Percentiles rank a stretch among this genome's conserved stretches.
Evolutionary conservation across 1,140 invertebrate species (phyloP).

Genomic region (Procambarus virginalis): DNA sequence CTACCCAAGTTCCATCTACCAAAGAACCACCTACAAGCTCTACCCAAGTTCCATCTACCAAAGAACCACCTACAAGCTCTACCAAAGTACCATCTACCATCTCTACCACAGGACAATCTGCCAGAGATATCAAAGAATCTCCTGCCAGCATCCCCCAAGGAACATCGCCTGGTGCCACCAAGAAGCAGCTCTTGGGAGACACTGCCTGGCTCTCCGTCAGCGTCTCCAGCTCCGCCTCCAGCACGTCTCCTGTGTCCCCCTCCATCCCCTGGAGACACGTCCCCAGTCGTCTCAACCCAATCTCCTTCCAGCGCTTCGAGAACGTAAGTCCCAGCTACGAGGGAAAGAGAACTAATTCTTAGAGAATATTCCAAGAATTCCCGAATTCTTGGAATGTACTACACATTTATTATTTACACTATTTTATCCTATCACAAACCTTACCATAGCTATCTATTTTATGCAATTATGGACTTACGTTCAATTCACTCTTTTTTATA

Average conservation of each 20-base stretch:
- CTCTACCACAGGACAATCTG: background rate
- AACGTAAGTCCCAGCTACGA: slow-evolving; percentile 19
- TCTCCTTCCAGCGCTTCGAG: slow-evolving; percentile 29
- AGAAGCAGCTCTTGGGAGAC: slow-evolving; percentile 25
- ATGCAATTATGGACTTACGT: no score
- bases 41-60: no score
- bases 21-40: no score
- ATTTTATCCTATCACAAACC: no score
- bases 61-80: no score
- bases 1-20: no score
- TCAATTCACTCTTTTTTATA: no score
- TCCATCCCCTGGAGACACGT: slow-evolving; percentile 29
- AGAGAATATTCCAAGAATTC: background rate
- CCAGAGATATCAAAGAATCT: background rate
- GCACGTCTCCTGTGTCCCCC: slow-evolving; percentile 6
- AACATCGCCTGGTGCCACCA: background rate
- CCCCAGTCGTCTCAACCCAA: slow-evolving; percentile 25
- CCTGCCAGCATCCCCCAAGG: background rate
- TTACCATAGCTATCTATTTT: no score
- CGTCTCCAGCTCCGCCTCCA: background rate
- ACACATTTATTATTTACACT: no score
- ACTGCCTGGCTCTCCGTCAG: background rate
- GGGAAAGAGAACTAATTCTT: background rate
- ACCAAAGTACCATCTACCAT: no score
- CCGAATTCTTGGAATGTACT: no score